phyloP scores from a whole-genome alignment of 2,888 invertebrate species.

The Calameuta pallipes region DNA sequence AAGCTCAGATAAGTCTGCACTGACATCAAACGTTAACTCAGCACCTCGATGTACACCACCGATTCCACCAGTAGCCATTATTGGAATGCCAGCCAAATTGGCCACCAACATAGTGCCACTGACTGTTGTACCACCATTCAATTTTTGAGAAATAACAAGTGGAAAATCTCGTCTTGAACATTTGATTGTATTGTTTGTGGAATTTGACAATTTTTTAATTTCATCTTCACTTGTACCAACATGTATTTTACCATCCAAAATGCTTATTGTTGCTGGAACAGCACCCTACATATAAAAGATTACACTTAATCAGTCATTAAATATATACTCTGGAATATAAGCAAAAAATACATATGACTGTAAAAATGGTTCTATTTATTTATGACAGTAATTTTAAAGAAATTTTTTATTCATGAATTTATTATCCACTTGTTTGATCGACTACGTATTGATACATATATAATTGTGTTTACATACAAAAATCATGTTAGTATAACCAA shows the following conservation, averaged over 20 bases:
- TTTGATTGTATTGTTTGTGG: slow-evolving; percentile 73
- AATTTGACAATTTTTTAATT: slow-evolving; percentile 74
- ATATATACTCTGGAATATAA: slow-evolving; percentile 28
- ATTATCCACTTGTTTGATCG: neutral
- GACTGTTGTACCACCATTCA: slow-evolving; percentile 95
- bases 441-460: neutral
- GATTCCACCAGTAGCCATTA: slow-evolving; percentile 95
- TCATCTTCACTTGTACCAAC: slow-evolving; percentile 79
- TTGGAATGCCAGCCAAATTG: slow-evolving; percentile 81
- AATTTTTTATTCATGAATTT: neutral
- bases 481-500: neutral
- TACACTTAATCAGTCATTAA: neutral
- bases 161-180: slow-evolving; percentile 90
- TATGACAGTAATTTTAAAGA: neutral
- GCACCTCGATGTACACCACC: slow-evolving; percentile 96
- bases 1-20: slow-evolving; percentile 93
- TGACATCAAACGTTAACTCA: slow-evolving; percentile 89
- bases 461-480: too few species aligned
- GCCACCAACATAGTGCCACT: slow-evolving; percentile 93
- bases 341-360: neutral
- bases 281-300: slow-evolving; percentile 73
- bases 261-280: slow-evolving; percentile 92
- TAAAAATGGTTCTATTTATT: neutral
- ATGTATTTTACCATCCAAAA: slow-evolving; percentile 84
- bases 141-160: slow-evolving; percentile 75